Base-by-base conservation (phyloP, 2,113 vertebrate species). In the Rostratula benghalensis region DNA sequence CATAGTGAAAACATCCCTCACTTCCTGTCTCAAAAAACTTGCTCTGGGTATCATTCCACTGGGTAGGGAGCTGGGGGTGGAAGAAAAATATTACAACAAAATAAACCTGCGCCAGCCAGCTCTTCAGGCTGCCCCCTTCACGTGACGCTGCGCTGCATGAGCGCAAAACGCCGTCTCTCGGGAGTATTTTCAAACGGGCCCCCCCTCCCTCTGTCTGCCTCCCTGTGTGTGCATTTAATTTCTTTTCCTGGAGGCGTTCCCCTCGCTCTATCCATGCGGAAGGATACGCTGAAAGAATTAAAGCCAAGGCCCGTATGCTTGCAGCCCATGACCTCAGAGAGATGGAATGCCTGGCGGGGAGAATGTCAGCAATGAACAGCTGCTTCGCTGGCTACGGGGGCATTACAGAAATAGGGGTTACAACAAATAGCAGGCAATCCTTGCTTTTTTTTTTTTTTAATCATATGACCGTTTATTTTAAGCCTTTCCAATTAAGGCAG, bases 271-370 rank as follows among this genome's bases (percentile, higher is more conserved):
- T 61, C 97, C 96, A 97, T 95, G 98, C 98, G 98, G 97, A 97
- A 97, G 97, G 98, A 98, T 97, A 97, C 92, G 81, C 94, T 83
- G 97, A 93, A 95, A 97, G 95, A 96, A 94, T 95, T 91, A 94
- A 96, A 90, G 93, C 73, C 9, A 93, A 94, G 92, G 75, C 93
- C 97, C 94, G 87, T 91, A 86, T 95, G 95, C 96, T 96, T 92
- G 96, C 79, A 96, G 98, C 96, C 97, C 97, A 98, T 99, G 98
- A 99, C 99, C 98, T 99, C 99, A 99, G 98, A 97, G 98, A 98
- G 98, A 97, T 98, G 99, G 99, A 99, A 99, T 99, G 99, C 98
- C 77, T 96, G 97, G 97, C 98, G 96, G 97, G 91, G 98, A 98
- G 98, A 98, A 98, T 98, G 98, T 97, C 97, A 97, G 98, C 97